phyloP scores from a whole-genome alignment of 2,113 vertebrate genomes.

The Pelodiscus sinensis region DNA sequence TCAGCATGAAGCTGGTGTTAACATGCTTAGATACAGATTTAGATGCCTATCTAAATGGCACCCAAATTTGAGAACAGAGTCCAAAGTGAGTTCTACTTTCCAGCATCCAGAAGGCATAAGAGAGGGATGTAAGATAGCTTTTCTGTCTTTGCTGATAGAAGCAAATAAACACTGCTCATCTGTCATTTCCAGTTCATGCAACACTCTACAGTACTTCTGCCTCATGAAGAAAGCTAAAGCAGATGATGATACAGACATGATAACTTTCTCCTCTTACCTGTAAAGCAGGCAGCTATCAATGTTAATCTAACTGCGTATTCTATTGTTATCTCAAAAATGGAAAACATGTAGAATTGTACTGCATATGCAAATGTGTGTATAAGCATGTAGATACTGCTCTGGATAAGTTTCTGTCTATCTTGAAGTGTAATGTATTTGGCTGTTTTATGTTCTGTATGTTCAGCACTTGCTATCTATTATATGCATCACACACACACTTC shows the following conservation, averaged over 20 bases:
- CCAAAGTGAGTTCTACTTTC: neutral
- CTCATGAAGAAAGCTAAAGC: neutral
- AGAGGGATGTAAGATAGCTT: neutral
- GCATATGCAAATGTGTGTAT: accelerated
- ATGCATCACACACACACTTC: neutral
- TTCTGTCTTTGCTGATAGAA: neutral
- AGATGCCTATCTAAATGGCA: neutral
- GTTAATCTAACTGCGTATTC: neutral
- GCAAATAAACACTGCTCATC: neutral
- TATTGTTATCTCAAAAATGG: neutral
- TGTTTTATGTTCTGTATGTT: neutral
- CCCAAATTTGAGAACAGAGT: neutral
- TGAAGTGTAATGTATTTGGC: neutral
- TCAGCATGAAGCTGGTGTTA: neutral
- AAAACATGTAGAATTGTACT: neutral
- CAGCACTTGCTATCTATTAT: slow-evolving; percentile 5
- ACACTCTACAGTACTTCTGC: neutral
- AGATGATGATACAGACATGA: neutral
- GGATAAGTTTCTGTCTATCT: neutral
- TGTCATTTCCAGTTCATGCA: neutral
- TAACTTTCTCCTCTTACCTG: neutral
- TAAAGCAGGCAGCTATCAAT: neutral
- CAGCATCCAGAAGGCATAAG: neutral
- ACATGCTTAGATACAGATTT: neutral
- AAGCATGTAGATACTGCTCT: neutral